Base-by-base conservation (phyloP, 2,113 vertebrate genomes). In the Romanogobio albipinnatus region DNA sequence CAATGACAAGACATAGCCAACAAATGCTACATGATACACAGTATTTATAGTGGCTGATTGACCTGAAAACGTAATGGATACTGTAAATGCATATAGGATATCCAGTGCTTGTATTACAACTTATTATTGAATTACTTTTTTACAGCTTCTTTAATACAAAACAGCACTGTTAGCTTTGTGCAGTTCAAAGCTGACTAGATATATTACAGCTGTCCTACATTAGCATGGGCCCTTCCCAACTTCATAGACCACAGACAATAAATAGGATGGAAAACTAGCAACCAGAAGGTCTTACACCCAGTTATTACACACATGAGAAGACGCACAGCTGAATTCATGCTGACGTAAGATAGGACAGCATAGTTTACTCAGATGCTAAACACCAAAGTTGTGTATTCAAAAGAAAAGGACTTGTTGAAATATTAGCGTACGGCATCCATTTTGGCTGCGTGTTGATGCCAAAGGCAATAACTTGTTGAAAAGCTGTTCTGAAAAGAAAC, bases 231-330 rank as follows among this genome's bases (percentile, higher is more conserved):
- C 79, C 79, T 81, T 81, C 79, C 79, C 79, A 68, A 33, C 61
- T 51, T 53, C 29, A 51, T 81, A 81, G 45, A 81, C 79, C 79
- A 53, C 79, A 81, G 61, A 68, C 61, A 81, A 81, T 81, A 81
- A 81, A 81, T 81, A 81, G 61, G 62, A 81, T 36, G 79, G 79
- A 81, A 81, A 81, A 68, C 43, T 68, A 81, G 79, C 61, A 81
- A 81, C 79, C 79, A 66, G 15, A 81, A 81, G 17, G 17, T 66
- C 47, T 81, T 47, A 49, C 26, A n/a, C 62, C 61, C 62, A 6
- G 61, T 81, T 81, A 81, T 81, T 81, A 81, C 79, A 81, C 62
- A 81, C 79, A 51, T 33, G 24, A 66, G 74, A 76, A 68, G 77
- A 36, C 77, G 17, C 61, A 49, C 61, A n/a, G 53, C 76, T 59